Evolutionary conservation across 2,888 invertebrate species (phyloP), one percentile per base, ranked within the genome.

Genomic region (Eupithecia tripunctaria): DNA sequence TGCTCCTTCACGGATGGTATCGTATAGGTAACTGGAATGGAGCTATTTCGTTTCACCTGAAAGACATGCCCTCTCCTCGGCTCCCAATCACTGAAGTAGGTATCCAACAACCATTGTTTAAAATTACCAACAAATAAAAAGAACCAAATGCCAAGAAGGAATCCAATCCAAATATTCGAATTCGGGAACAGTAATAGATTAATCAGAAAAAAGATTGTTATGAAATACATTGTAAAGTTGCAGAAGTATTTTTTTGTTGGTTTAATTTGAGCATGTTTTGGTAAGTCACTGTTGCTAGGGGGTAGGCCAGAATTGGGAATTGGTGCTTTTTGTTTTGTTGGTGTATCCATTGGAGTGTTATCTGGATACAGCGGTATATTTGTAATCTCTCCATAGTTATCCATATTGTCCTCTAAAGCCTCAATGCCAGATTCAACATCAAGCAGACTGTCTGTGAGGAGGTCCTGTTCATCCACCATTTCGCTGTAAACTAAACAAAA

Each of bases 1-100:
- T 96, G 95, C 82, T 96, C 96, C 80, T 96, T 95, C 21, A 95
- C 95, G 2, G 96, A 95, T 1, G 96, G 96, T 83, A 96, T 95
- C 77, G 96, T 95, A 72, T 96, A 90, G 0, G 92, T 83, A 18
- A 82, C 63, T 0, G 90, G 89, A 67, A 82, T 74, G 8, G 81
- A 73, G 75, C 80, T 86, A 68, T 81, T 88, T 1, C 86, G 82
- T 68, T 89, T 91, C 68, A 90, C 69, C 71, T 88, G 89, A 25
- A 91, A 82, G 32, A 85, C 84, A 41, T 82, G 82, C 1, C 78
- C 77, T 51, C 81, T 87, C 51, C 80, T 82, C 12, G 87, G 84
- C 25, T 92, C 92, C 73, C 81, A 82, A 7, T 93, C 91, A 80
- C 88, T 88, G 68, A 93, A 93, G 80, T 90, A 93, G 59, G 85